Evolutionary conservation across 2,797 vertebrate species (phyloP).

Genomic region (Acanthis flammea): DNA sequence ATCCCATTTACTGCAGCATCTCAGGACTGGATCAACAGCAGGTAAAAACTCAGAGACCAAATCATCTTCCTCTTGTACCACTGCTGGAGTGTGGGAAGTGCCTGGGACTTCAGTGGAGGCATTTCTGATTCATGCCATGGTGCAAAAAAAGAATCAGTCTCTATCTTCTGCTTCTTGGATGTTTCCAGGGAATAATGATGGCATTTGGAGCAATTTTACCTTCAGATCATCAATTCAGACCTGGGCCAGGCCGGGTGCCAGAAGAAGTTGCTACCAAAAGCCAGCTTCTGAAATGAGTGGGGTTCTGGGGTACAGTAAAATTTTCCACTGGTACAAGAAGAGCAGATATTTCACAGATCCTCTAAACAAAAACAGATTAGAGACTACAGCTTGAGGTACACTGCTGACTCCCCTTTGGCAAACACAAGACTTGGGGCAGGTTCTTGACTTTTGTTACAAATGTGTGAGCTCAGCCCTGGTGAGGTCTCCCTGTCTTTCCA

Average conservation of each 20-base stretch:
- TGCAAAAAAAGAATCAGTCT: background rate
- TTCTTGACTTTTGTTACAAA: background rate
- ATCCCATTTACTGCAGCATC: constrained; percentile 26
- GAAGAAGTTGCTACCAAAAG: background rate
- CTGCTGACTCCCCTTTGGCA: background rate
- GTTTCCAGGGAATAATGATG: background rate
- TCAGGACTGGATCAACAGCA: background rate
- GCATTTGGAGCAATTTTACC: background rate
- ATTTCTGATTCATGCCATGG: background rate
- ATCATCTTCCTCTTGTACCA: background rate
- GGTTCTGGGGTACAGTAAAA: accelerated
- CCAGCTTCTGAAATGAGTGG: background rate
- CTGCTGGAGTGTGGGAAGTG: background rate
- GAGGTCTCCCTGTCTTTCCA: background rate
- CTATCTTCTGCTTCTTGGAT: background rate
- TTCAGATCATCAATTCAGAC: background rate
- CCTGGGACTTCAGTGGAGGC: background rate
- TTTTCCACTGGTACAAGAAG: background rate
- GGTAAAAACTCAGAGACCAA: background rate
- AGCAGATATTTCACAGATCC: background rate
- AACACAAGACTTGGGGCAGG: background rate
- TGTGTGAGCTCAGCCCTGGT: background rate
- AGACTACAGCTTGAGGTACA: background rate
- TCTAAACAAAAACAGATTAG: background rate
- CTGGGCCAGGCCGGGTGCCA: background rate